These are phyloP conservation scores for Lasiommata megera DNA, from an alignment of 2,888 invertebrate species.

Conservation along the genomic window DNA sequence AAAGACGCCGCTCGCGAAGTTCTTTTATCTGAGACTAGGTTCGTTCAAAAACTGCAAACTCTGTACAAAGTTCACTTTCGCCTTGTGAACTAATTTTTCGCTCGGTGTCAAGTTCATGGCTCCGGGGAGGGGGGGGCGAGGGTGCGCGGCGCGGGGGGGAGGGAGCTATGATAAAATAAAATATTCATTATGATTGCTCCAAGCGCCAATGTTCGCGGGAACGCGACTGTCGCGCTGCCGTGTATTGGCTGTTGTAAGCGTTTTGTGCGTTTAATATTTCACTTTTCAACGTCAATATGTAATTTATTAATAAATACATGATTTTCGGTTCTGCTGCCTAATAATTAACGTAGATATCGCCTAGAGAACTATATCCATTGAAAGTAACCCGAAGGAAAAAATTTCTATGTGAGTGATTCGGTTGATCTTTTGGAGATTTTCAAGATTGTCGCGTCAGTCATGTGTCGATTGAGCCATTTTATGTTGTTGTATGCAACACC, in stretches of 20 bases:
- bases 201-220: slow-evolving; percentile 68
- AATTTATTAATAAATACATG: no score
- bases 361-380: no score
- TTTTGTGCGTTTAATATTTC: background rate
- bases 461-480: no score
- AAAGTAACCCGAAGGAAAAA: no score
- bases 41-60: slow-evolving; percentile 78
- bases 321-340: no score
- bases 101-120: slow-evolving; percentile 80
- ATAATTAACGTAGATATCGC: no score
- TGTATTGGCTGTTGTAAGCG: slow-evolving; percentile 44
- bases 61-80: slow-evolving; percentile 79
- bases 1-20: slow-evolving; percentile 43
- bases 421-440: no score
- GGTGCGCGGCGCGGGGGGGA: slow-evolving; percentile 41
- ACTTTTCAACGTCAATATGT: no score
- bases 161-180: slow-evolving; percentile 74
- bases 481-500: no score
- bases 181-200: slow-evolving; percentile 80
- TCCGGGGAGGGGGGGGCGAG: slow-evolving; percentile 43
- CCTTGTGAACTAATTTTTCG: slow-evolving; percentile 81
- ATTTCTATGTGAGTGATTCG: no score
- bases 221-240: slow-evolving; percentile 40
- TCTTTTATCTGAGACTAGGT: slow-evolving; percentile 77
- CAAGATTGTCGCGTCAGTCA: no score